phyloP scores from a whole-genome alignment of 2,888 invertebrate species.

The Lydus trimaculatus region DNA sequence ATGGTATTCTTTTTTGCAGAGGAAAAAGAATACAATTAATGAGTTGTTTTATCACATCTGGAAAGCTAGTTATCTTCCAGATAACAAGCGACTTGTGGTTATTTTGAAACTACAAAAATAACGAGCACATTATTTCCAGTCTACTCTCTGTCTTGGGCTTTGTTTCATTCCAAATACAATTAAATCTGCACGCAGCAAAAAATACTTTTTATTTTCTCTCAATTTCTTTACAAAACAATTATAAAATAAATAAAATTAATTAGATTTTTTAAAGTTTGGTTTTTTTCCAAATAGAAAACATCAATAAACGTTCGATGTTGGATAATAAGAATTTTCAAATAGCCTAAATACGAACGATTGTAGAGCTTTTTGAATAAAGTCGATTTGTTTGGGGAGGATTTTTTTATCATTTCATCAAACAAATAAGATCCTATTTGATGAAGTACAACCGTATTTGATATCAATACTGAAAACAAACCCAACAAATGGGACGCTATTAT shows the following conservation, averaged over 20 bases:
- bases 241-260: too few species aligned
- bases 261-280: too few species aligned
- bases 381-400: too few species aligned
- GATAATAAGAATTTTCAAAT: too few species aligned
- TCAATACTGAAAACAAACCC: background rate
- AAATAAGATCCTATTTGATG: background rate
- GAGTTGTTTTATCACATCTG: background rate
- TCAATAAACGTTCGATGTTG: too few species aligned
- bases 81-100: slow-evolving; percentile 6
- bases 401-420: background rate
- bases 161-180: slow-evolving; percentile 1
- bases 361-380: too few species aligned
- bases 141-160: background rate
- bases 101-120: slow-evolving; percentile 6
- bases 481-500: background rate
- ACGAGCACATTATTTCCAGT: background rate
- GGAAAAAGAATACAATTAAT: background rate
- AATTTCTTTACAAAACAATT: too few species aligned
- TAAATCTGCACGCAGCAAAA: background rate
- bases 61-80: slow-evolving; percentile 1
- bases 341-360: too few species aligned
- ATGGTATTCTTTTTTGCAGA: background rate
- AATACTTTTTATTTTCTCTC: too few species aligned
- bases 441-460: background rate
- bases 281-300: too few species aligned